A percentile compares a stretch with the other conserved stretches of the same genome.
These are phyloP conservation scores for Drosophila kanekoi DNA, from an alignment of 2,888 invertebrate genomes.

Conservation along the genomic window DNA sequence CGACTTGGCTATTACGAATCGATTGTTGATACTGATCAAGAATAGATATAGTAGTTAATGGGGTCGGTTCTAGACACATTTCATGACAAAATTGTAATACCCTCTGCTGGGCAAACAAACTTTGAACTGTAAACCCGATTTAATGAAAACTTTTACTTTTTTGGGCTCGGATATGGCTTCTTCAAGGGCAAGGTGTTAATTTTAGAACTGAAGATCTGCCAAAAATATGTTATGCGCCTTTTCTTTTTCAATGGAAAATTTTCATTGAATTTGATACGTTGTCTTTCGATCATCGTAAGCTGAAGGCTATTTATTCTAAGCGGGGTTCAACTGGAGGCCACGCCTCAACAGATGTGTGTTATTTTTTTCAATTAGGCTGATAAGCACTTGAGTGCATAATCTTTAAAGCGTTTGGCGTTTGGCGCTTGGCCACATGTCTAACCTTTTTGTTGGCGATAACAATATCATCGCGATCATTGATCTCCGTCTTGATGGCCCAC, in stretches of 20 bases:
- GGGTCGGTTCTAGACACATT: no score
- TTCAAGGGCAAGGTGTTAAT: background rate
- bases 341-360: slow-evolving; percentile 13
- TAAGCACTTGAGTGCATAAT: background rate
- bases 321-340: slow-evolving; percentile 24
- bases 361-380: slow-evolving; percentile 7
- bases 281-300: background rate
- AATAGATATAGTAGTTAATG: no score
- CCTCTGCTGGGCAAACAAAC: no score
- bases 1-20: no score
- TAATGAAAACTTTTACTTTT: no score
- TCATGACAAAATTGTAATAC: no score
- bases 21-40: no score
- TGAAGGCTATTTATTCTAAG: slow-evolving; percentile 2
- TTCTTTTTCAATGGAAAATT: slow-evolving; percentile 16
- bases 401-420: background rate
- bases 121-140: no score
- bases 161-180: no score
- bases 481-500: slow-evolving; percentile 91
- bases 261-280: background rate
- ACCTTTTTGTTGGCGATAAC: slow-evolving; percentile 89
- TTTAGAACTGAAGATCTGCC: background rate
- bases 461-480: slow-evolving; percentile 95
- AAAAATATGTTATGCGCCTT: background rate
- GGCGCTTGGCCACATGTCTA: slow-evolving; percentile 17